Percentiles rank a stretch among this genome's conserved stretches.
Evolutionary conservation across 2,888 invertebrate genomes (phyloP).

Genomic region (Gymnosoma rotundatum): DNA sequence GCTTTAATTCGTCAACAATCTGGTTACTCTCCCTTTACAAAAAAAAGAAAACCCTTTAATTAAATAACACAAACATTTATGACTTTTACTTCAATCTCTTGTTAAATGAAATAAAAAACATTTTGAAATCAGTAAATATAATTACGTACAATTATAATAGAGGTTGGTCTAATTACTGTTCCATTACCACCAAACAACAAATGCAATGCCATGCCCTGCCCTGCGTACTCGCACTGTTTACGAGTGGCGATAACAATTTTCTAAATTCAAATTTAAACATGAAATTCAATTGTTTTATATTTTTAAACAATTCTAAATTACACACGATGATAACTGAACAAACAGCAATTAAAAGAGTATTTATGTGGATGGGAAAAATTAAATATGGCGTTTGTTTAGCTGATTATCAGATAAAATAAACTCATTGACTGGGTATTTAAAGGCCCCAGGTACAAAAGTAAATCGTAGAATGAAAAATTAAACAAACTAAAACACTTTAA

Average conservation of each 20-base stretch:
- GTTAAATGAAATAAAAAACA: constrained; percentile 13
- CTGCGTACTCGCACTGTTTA: neutral
- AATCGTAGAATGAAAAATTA: neutral
- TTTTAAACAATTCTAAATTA: constrained; percentile 41
- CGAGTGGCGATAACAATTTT: constrained; percentile 25
- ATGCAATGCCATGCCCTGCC: constrained; percentile 11
- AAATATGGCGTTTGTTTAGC: constrained; percentile 34
- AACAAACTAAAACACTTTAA: neutral
- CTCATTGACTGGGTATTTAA: constrained; percentile 26
- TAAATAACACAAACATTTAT: constrained; percentile 54
- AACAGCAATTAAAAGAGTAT: constrained; percentile 10
- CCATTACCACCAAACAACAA: constrained; percentile 3
- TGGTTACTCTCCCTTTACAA: neutral
- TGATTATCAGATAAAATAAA: constrained; percentile 32
- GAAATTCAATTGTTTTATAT: constrained; percentile 47
- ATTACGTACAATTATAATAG: neutral
- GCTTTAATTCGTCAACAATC: neutral
- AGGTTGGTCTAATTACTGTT: neutral
- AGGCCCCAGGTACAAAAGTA: neutral
- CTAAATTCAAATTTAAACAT: constrained; percentile 38
- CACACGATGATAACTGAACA: constrained; percentile 19
- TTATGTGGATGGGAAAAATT: constrained; percentile 22
- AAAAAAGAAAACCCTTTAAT: constrained; percentile 5
- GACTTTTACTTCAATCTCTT: constrained; percentile 40
- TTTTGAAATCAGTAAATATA: neutral